phyloP scores from a whole-genome alignment of 1,140 invertebrate genomes.

The Drosophila arizonae region DNA sequence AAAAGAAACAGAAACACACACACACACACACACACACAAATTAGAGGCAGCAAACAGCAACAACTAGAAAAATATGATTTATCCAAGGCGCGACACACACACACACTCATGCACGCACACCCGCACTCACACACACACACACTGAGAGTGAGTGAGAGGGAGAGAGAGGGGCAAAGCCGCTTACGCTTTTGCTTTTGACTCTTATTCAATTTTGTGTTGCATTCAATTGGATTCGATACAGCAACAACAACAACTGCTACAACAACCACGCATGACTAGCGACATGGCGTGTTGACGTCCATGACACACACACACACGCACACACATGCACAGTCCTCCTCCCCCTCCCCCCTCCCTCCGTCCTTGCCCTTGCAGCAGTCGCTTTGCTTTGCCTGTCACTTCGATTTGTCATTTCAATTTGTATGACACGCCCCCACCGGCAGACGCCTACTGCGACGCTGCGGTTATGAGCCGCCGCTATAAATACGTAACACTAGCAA shows the following conservation, averaged over 20 bases:
- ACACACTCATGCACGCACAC: constrained; percentile 8
- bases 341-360: background rate
- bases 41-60: constrained; percentile 58
- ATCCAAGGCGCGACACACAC: constrained; percentile 50
- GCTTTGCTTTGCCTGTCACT: constrained; percentile 34
- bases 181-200: constrained; percentile 76
- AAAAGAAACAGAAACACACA: no score
- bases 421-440: background rate
- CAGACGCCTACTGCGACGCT: background rate
- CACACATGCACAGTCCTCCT: background rate
- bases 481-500: constrained; percentile 25
- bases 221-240: constrained; percentile 74
- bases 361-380: background rate
- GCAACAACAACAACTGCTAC: constrained; percentile 4
- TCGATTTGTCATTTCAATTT: constrained; percentile 61
- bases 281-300: constrained; percentile 20
- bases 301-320: constrained; percentile 7
- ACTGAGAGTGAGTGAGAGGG: no score
- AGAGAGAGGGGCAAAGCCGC: constrained; percentile 54
- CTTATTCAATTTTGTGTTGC: constrained; percentile 76
- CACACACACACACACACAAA: constrained; percentile 19
- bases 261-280: constrained; percentile 19
- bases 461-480: constrained; percentile 33
- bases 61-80: constrained; percentile 74
- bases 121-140: background rate